Base-by-base conservation (phyloP, 1,140 invertebrate genomes). In the Diorhabda carinulata region DNA sequence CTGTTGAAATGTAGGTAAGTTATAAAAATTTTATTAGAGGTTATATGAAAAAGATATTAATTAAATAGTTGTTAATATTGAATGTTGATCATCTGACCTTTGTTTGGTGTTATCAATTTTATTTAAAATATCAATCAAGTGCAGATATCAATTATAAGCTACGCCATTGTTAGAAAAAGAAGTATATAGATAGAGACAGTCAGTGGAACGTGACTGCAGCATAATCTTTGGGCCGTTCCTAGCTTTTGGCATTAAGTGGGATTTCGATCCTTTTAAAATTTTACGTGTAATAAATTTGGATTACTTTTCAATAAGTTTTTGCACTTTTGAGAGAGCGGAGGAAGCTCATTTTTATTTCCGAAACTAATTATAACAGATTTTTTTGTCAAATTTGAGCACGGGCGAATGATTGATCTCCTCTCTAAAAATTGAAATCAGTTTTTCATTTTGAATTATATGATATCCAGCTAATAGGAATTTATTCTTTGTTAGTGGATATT, bases 261-360 rank as follows among this genome's bases (percentile, higher is more conserved):
- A 67, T 67, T 41, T 42, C 7, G 58, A 67, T 67, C 68, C 68
- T 66, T 70, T 70, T 70, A 65, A 70, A 70, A 70, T 70, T 65
- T 66, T 70, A 70, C 68, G 68, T 66, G 68, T 64, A 64, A 70
- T 70, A 70, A 70, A 70, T 70, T 70, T 41, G 68, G 64, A 70
- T 70, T 70, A 70, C 43, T 65, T 70, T 70, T 65, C 68, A 70
- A 70, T 70, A 66, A 70, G 57, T 70, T 66, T 52, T 52, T n/a
- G 47, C 47, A 52, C 47, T 52, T 52, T 52, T 8, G 47, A n/a
- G 47, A 52, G 47, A 52, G 47, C 47, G n/a, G 47, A 2, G n/a
- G n/a, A 52, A 52, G 47, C 47, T 6, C n/a, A 63, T 57, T 65
- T 65, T 52, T 52, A 2, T n/a, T 52, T 52, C 47, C 47, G 47